Percentiles rank a stretch among this genome's conserved stretches.
These are phyloP conservation scores for Rallus limicola DNA, from an alignment of 2,113 vertebrate genomes.

Conservation along the genomic window DNA sequence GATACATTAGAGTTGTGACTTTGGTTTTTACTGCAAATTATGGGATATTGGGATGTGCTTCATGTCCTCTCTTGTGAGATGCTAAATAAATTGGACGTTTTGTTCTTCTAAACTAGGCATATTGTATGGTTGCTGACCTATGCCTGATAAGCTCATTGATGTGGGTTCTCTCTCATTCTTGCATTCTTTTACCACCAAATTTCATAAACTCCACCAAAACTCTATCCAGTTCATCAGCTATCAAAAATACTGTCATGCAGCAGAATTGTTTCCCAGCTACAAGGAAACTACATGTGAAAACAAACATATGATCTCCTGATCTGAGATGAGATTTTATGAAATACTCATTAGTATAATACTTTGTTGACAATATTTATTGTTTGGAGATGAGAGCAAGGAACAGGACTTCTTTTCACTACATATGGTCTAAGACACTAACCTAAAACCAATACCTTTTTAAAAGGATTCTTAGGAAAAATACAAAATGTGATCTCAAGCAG, in stretches of 20 bases:
- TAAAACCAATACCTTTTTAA: not conserved
- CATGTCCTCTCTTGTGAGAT: not conserved
- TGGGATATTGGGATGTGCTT: not conserved
- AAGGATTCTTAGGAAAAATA: not conserved
- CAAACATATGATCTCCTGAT: not conserved
- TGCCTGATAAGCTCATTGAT: not conserved
- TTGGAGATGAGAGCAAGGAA: not conserved
- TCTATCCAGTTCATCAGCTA: not conserved
- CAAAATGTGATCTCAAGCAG: not conserved
- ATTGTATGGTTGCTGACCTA: not conserved
- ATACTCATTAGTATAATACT: not conserved
- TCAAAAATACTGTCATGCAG: not conserved
- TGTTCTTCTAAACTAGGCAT: not conserved
- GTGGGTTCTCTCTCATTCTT: not conserved
- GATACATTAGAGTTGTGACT: not conserved
- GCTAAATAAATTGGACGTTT: not conserved
- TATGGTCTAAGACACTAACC: not conserved
- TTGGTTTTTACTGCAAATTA: not conserved
- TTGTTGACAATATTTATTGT: not conserved
- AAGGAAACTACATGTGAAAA: not conserved
- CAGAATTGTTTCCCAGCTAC: not conserved
- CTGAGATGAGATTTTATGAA: not conserved
- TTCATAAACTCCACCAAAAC: not conserved
- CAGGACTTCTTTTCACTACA: not conserved
- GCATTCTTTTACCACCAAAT: not conserved